Evolutionary conservation across 2,888 invertebrate species (phyloP).

Genomic region (Blomia tropicalis): DNA sequence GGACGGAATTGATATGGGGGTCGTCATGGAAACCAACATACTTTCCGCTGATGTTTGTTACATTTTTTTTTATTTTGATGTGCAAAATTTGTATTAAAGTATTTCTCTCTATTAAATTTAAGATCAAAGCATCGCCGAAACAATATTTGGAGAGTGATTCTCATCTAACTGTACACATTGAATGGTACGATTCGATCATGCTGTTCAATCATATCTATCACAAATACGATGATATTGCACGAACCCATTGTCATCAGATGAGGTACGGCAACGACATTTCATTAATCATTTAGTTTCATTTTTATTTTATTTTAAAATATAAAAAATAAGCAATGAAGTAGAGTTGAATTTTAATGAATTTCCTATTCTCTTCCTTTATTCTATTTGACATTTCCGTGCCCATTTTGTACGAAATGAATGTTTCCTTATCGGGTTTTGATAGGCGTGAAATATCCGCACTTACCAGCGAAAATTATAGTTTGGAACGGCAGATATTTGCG

Average conservation of each 20-base stretch:
- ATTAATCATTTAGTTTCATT: too few species aligned
- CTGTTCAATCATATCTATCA: conserved; percentile 65
- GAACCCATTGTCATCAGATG: conserved; percentile 67
- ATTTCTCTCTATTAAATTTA: conserved; percentile 33
- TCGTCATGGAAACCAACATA: conserved; percentile 61
- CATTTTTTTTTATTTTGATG: not conserved
- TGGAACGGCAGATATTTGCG: conserved; percentile 63
- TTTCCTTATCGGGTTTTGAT: too few species aligned
- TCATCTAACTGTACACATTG: conserved; percentile 56
- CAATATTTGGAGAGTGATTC: conserved; percentile 54
- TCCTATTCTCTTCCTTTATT: not conserved
- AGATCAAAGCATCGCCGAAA: conserved; percentile 45
- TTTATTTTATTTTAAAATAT: not conserved
- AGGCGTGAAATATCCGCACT: conserved; percentile 60
- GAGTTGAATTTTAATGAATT: not conserved
- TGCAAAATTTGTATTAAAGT: not conserved
- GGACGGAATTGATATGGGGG: conserved; percentile 53
- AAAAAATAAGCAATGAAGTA: not conserved
- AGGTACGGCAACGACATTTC: conserved; percentile 39
- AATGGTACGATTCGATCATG: conserved; percentile 64
- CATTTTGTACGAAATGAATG: too few species aligned
- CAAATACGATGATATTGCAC: conserved; percentile 62
- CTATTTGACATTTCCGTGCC: too few species aligned
- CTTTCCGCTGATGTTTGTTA: conserved; percentile 50
- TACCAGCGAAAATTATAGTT: conserved; percentile 64